Percentiles rank a stretch among this genome's conserved stretches.
Evolutionary conservation across 2,113 vertebrate species (phyloP).

Genomic region (Peromyscus maniculatus): DNA sequence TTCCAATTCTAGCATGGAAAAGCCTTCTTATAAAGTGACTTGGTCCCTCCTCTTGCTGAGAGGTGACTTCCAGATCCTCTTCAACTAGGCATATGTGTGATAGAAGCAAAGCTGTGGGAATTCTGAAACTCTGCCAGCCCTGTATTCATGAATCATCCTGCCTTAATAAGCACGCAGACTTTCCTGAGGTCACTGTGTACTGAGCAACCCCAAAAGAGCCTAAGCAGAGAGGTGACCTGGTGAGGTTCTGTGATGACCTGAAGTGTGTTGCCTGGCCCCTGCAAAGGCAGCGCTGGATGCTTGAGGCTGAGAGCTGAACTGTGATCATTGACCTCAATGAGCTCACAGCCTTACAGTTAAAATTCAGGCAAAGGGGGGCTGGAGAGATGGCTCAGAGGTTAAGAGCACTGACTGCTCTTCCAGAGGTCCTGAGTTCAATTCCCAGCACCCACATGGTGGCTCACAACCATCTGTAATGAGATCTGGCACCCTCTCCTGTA

Average conservation of each 20-base stretch:
- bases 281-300: not conserved
- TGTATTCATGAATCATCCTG: not conserved
- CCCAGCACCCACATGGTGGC: too few species aligned
- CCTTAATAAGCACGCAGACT: not conserved
- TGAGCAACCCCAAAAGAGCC: not conserved
- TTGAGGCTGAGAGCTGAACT: not conserved
- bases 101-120: not conserved
- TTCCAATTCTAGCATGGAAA: not conserved
- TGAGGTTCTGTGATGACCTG: not conserved
- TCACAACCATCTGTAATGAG: too few species aligned
- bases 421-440: too few species aligned
- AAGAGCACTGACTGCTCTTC: too few species aligned
- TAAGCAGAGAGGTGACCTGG: not conserved
- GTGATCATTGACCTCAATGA: not conserved
- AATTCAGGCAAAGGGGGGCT: not conserved
- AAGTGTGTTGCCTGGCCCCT: too few species aligned
- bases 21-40: not conserved
- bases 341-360: too few species aligned
- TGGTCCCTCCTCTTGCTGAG: not conserved
- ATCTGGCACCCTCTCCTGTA: too few species aligned
- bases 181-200: not conserved
- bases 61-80: not conserved
- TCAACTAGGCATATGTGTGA: not conserved
- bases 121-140: not conserved
- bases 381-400: not conserved